Conservation (phyloP, 35 echinoderm and acorn worm genomes). For the Lytechinus variegatus region DNA sequence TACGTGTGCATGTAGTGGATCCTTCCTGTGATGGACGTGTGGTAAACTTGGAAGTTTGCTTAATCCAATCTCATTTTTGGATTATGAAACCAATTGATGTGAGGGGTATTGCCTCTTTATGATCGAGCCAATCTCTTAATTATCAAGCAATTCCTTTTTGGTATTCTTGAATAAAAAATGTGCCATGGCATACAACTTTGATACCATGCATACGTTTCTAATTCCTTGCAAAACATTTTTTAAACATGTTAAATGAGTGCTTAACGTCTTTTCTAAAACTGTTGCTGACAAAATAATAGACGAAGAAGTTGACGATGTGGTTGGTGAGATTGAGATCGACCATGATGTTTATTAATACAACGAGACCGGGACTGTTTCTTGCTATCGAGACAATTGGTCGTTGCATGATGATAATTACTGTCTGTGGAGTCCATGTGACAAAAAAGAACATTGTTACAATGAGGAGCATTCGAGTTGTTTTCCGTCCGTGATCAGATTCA, state of each 20-base stretch:
- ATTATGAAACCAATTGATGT: too few relatives aligned
- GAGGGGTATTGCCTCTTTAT: too few relatives aligned
- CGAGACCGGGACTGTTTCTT: background rate
- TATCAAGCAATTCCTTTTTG: too few relatives aligned
- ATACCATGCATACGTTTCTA: too few relatives aligned
- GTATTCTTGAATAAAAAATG: too few relatives aligned
- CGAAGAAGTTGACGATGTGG: conserved; percentile 41
- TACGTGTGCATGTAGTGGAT: too few relatives aligned
- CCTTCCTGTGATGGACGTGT: too few relatives aligned
- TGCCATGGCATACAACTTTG: too few relatives aligned
- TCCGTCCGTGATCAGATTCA: background rate
- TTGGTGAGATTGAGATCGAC: background rate
- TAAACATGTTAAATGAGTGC: background rate
- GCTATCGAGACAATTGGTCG: background rate
- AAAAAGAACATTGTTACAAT: conserved; percentile 6
- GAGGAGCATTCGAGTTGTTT: conserved; percentile 6
- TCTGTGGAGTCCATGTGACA: background rate
- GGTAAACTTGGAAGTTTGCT: too few relatives aligned
- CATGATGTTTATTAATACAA: background rate
- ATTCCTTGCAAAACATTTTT: too few relatives aligned
- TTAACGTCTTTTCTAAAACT: background rate
- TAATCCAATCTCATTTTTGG: too few relatives aligned
- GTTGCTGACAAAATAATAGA: background rate
- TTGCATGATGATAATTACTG: background rate
- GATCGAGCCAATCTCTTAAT: too few relatives aligned